These are phyloP conservation scores for Clanis bilineata DNA, from an alignment of 2,888 invertebrate species.

Conservation along the genomic window DNA sequence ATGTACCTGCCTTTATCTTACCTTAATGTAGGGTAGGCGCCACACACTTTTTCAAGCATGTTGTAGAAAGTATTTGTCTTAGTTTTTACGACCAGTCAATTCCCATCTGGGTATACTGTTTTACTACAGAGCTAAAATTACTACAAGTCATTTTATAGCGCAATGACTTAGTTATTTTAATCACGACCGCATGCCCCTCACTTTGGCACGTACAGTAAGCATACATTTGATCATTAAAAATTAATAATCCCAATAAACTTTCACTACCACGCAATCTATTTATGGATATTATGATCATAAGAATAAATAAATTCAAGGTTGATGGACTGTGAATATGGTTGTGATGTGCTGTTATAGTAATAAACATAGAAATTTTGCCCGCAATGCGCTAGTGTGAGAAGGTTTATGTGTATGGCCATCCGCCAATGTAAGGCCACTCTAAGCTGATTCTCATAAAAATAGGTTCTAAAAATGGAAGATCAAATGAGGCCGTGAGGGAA, in stretches of 20 bases:
- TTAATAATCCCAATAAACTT: neutral
- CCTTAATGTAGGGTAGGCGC: too few relatives aligned
- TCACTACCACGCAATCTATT: neutral
- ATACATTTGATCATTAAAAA: neutral
- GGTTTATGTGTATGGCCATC: too few relatives aligned
- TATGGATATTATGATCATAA: neutral
- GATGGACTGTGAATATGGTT: neutral
- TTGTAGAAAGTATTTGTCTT: too few relatives aligned
- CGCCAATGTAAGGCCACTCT: too few relatives aligned
- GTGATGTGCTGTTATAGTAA: too few relatives aligned
- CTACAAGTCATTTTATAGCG: neutral
- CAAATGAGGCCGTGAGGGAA: too few relatives aligned
- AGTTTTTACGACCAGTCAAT: neutral
- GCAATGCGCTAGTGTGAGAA: too few relatives aligned
- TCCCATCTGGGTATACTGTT: neutral
- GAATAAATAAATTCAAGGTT: neutral
- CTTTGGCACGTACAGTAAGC: neutral
- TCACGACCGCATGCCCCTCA: neutral
- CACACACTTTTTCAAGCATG: too few relatives aligned
- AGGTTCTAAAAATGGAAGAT: too few relatives aligned
- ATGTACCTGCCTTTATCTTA: too few relatives aligned
- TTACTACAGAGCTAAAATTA: conserved; percentile 3
- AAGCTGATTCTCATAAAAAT: too few relatives aligned
- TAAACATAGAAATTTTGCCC: too few relatives aligned
- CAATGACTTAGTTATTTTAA: neutral